Base-by-base conservation (phyloP, 1,140 invertebrate genomes). In the Colletes gigas region DNA sequence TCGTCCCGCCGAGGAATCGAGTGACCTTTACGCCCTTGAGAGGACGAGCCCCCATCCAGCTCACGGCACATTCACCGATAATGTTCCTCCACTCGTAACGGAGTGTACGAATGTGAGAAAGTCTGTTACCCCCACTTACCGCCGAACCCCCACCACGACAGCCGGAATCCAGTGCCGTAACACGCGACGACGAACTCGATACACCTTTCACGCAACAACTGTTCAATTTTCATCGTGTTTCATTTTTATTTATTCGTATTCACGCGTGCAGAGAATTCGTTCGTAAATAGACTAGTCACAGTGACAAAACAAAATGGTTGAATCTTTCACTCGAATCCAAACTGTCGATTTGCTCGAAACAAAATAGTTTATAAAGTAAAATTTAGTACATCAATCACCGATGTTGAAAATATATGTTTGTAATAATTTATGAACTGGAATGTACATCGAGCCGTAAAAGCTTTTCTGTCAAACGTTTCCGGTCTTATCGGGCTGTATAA, bases 1-100 rank as follows among this genome's bases (percentile, higher is more conserved):
- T 74, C 60, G 59, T 55, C 21, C 60, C 69, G 71, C 50, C 2
- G 30, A 71, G 50, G 77, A 85, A 87, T 80, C 63, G 66, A 67
- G 62, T 89, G 89, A 91, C 90, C 90, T 87, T 88, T 90, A 88
- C 84, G 90, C 84, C 91, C 91, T 92, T 92, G 90, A 86, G 86
- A 90, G 70, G 87, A 84, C 91, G 88, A 91, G 85, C 88, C 85
- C 89, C 86, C 85, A 78, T 71, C 73, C 79, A 78, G 55, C 15
- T 55, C 54, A 57, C 50, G 52, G 85, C 75, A 63, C 89, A 79
- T 86, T 90, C 86, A 83, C 85, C 87, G 85, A 81, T 82, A 82
- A 70, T 10, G 60, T 55, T 30, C 30, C 30, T 30, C 30, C 30
- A 2, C 30, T 66, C 14, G 30, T 70, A 77, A 63, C 71, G 75